Evolutionary conservation across 2,888 invertebrate species (phyloP).

Genomic region (Scaptomyza flava): DNA sequence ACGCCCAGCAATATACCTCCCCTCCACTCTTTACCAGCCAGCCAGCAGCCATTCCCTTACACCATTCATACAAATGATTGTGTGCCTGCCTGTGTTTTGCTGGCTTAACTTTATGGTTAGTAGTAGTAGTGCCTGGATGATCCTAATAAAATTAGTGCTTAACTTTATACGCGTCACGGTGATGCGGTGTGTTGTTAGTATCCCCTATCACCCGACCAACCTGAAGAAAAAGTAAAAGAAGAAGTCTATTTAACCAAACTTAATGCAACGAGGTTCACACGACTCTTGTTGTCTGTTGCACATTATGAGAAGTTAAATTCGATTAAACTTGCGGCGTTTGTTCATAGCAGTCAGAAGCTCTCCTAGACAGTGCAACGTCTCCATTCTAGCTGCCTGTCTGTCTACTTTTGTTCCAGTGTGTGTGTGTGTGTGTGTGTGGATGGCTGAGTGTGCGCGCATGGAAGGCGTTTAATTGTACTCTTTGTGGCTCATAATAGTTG

Average conservation of each 20-base stretch:
- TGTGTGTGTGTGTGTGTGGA: conserved; percentile 5
- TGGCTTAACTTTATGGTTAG: conserved; percentile 24
- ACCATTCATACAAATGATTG: conserved; percentile 29
- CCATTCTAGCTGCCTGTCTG: conserved; percentile 19
- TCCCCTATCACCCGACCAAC: neutral
- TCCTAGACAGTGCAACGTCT: conserved; percentile 56
- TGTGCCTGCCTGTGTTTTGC: conserved; percentile 17
- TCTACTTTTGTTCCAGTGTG: neutral
- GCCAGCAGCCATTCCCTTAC: neutral
- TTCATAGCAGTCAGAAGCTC: conserved; percentile 29
- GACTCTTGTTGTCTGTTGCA: conserved; percentile 76
- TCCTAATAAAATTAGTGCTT: conserved; percentile 82
- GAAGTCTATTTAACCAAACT: conserved; percentile 18
- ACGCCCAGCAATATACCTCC: conserved; percentile 38
- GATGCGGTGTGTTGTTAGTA: conserved; percentile 18
- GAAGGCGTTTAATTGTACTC: conserved; percentile 61
- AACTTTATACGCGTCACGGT: conserved; percentile 75
- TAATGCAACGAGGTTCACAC: conserved; percentile 12
- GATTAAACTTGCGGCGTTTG: conserved; percentile 81
- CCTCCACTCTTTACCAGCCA: neutral
- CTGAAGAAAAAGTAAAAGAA: neutral
- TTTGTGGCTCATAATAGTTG: conserved; percentile 75
- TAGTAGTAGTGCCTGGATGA: conserved; percentile 50
- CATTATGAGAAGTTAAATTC: conserved; percentile 82
- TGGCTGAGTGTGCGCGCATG: conserved; percentile 9